Conservation (phyloP, 2,888 invertebrate species). For the Sphaeridia pumilis region DNA sequence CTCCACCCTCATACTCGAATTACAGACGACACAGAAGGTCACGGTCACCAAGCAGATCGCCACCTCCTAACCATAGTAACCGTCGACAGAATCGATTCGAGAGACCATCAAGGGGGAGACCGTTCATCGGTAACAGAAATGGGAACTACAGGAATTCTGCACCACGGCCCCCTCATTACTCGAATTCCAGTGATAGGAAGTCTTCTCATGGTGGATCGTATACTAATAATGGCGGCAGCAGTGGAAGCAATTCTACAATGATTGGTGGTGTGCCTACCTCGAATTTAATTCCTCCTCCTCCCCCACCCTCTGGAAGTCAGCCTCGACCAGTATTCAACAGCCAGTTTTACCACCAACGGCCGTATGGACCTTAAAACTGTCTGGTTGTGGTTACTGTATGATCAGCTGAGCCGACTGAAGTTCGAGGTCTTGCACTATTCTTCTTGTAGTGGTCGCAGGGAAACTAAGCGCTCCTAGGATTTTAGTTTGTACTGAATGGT, state of each 20-base stretch:
- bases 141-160: no score
- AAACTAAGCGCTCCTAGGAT: no score
- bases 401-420: no score
- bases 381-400: no score
- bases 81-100: no score
- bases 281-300: neutral
- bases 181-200: neutral
- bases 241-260: neutral
- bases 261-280: slow-evolving; percentile 1
- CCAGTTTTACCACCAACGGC: neutral
- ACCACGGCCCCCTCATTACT: neutral
- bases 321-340: neutral
- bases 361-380: neutral
- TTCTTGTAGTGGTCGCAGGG: no score
- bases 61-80: neutral
- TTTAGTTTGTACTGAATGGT: no score
- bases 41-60: neutral
- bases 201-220: neutral
- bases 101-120: neutral
- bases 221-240: neutral
- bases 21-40: neutral
- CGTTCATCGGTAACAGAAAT: neutral
- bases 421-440: no score
- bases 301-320: neutral
- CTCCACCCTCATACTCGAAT: neutral